Evolutionary conservation across 2,888 invertebrate genomes (phyloP), one percentile per base, ranked within the genome.

Genomic region (Brachyopa scutellaris): DNA sequence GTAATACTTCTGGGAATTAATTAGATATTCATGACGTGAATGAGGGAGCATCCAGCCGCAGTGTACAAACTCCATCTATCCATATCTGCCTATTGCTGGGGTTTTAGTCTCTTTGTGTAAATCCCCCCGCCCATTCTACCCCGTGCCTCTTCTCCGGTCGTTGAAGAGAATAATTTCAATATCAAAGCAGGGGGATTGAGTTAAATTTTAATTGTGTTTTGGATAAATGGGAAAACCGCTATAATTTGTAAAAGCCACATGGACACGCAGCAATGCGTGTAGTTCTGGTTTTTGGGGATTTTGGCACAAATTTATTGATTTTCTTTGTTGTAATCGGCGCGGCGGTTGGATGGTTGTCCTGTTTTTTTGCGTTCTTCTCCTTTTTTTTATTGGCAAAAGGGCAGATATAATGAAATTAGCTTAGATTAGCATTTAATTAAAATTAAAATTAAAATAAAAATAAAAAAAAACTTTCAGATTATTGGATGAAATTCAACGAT

Each of bases 21-120:
- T 82, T 82, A 77, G 77, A 77, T 82, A 82, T 82, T 82, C 82
- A 82, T 82, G 82, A 77, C 82, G 53, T 77, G 77, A 77, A 82
- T 72, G 70, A 61, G 66, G 21, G 26, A 66, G 23, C 61, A 66
- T 66, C 70, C 77, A 77, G 53, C 66, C 77, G 66, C 72, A 72
- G 61, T 55, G 26, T 26, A 3, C 4, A 6, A 5, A 40, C 72
- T 66, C 36, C 69, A 74, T 74, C 64, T 64, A 45, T 45, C n/a
- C 67, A 40, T n/a, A n/a, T 67, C 61, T 45, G 42, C 53, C 49
- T 70, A 26, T 62, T 26, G 26, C 26, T 26, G 7, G 15, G 17
- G 9, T 13, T 19, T n/a, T n/a, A n/a, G n/a, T 11, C 45, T 19
- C 36, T 38, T 64, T 55, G 53, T 53, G 51, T 26, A 26, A 17